A percentile compares a stretch with the other conserved stretches of the same genome.
These are phyloP conservation scores for Opisthocomus hoazin DNA, from an alignment of 2,113 vertebrate genomes.

Conservation along the genomic window DNA sequence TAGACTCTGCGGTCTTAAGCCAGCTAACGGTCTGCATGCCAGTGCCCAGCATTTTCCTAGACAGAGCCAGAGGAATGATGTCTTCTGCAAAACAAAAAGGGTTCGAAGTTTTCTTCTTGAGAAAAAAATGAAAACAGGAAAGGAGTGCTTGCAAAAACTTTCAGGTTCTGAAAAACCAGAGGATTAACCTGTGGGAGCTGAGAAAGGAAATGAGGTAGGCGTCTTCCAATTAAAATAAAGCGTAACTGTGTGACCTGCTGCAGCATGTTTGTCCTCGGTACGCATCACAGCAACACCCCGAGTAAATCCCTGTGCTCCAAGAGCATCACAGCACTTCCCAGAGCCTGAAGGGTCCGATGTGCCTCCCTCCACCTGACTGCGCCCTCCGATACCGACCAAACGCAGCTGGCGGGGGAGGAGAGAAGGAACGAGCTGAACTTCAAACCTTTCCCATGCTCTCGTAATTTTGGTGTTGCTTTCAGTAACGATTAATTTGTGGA, in stretches of 20 bases:
- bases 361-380: not conserved
- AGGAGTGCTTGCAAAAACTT: not conserved
- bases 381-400: not conserved
- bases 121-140: not conserved
- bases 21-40: not conserved
- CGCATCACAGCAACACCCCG: not conserved
- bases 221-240: conserved; percentile 30
- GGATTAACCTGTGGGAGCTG: not conserved
- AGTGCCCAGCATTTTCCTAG: not conserved
- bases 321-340: not conserved
- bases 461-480: not conserved
- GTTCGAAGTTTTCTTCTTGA: not conserved
- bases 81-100: not conserved
- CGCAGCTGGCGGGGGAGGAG: not conserved
- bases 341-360: not conserved
- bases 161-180: not conserved
- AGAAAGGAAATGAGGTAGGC: not conserved
- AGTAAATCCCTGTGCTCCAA: not conserved
- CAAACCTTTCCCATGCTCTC: not conserved
- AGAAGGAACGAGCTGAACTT: not conserved
- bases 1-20: not conserved
- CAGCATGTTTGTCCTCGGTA: not conserved
- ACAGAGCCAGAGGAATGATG: not conserved
- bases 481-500: not conserved
- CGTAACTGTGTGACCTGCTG: not conserved